Evolutionary conservation across 2,113 vertebrate genomes (phyloP).

Genomic region (Orcinus orca): DNA sequence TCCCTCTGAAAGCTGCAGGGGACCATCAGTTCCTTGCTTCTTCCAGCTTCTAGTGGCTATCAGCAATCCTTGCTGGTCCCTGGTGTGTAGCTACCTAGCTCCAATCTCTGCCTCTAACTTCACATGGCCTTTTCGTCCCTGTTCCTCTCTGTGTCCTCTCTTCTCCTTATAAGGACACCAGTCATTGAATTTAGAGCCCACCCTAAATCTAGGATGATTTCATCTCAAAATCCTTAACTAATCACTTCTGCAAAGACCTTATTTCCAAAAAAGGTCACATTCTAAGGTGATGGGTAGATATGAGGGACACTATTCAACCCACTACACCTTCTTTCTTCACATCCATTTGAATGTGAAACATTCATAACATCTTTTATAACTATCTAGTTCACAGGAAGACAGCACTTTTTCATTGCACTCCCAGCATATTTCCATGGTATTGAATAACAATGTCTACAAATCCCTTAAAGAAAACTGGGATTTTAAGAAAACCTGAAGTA

Average conservation of each 20-base stretch:
- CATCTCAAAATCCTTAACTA: neutral
- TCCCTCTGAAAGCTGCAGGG: neutral
- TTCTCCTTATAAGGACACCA: neutral
- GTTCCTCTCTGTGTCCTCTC: neutral
- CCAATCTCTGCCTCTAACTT: neutral
- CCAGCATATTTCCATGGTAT: neutral
- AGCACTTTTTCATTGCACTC: neutral
- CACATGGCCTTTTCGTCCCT: neutral
- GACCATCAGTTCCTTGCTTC: neutral
- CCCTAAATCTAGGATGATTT: neutral
- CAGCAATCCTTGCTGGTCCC: neutral
- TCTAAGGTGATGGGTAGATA: neutral
- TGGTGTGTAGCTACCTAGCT: neutral
- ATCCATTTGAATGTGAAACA: constrained; percentile 21
- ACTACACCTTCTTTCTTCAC: neutral
- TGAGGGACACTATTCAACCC: neutral
- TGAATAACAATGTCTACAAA: constrained; percentile 2
- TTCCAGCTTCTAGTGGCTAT: neutral
- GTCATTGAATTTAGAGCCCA: neutral
- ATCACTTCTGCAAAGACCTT: constrained; percentile 14
- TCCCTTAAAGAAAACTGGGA: neutral
- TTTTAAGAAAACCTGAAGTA: constrained; percentile 30
- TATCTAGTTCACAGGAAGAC: neutral
- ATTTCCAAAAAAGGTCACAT: constrained; percentile 7
- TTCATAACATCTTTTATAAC: neutral